phyloP scores from a whole-genome alignment of 2,113 vertebrate genomes.

The Cinclus cinclus region DNA sequence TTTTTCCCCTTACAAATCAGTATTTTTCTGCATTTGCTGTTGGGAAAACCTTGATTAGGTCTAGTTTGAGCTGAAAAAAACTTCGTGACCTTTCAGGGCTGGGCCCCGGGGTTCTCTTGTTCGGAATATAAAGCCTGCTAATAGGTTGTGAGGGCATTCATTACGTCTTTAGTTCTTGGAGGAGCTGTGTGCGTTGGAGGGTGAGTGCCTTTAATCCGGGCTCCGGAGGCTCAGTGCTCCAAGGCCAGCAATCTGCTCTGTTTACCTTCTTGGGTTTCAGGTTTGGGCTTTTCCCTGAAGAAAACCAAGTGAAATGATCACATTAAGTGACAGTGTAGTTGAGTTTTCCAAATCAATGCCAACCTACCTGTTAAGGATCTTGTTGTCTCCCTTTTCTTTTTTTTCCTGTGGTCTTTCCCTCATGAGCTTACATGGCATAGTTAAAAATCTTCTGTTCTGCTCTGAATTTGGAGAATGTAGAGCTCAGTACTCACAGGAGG shows the following conservation, averaged over 20 bases:
- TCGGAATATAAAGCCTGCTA: slow-evolving; percentile 49
- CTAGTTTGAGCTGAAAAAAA: slow-evolving; percentile 25
- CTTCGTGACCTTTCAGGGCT: slow-evolving; percentile 37
- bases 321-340: background rate
- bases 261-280: background rate
- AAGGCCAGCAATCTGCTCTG: slow-evolving; percentile 44
- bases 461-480: background rate
- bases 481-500: background rate
- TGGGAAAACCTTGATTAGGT: slow-evolving; percentile 41
- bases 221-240: slow-evolving; percentile 57
- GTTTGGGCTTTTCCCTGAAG: background rate
- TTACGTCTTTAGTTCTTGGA: slow-evolving; percentile 51
- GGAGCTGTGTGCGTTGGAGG: slow-evolving; percentile 35
- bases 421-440: background rate
- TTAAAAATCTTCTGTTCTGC: background rate
- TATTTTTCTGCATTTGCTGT: slow-evolving; percentile 28
- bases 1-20: background rate
- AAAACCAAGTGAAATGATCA: slow-evolving; percentile 35
- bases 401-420: background rate
- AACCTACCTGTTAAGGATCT: background rate
- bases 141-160: slow-evolving; percentile 60
- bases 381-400: background rate
- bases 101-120: slow-evolving; percentile 2
- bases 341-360: slow-evolving; percentile 6
- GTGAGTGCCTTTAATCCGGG: slow-evolving; percentile 23